phyloP scores from a whole-genome alignment of 2,888 invertebrate genomes.

The Didymodactylos carnosus region DNA sequence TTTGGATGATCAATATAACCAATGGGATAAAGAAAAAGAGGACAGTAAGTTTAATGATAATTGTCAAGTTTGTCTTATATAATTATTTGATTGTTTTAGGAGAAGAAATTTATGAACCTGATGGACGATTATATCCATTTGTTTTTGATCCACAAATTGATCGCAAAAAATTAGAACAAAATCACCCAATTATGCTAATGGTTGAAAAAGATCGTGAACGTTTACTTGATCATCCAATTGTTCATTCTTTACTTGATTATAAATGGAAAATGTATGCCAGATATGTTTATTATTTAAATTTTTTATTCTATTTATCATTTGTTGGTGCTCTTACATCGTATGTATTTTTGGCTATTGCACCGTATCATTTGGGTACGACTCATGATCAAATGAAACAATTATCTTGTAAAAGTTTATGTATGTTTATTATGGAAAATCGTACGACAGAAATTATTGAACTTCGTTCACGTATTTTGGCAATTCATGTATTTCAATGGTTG shows the following conservation, averaged over 20 bases:
- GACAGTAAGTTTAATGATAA: neutral
- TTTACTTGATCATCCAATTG: slow-evolving; percentile 37
- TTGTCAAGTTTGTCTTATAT: too few relatives aligned
- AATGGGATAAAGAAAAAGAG: too few relatives aligned
- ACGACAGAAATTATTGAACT: neutral
- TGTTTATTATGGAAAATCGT: neutral
- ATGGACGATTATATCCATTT: neutral
- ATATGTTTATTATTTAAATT: slow-evolving; percentile 37
- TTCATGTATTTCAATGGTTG: neutral
- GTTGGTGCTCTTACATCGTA: slow-evolving; percentile 35
- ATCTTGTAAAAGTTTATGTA: neutral
- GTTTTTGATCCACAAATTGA: neutral
- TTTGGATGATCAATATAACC: neutral
- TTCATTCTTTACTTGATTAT: slow-evolving; percentile 34
- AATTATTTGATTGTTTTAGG: neutral
- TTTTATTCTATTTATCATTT: slow-evolving; percentile 35
- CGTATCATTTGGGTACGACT: slow-evolving; percentile 16
- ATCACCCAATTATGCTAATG: slow-evolving; percentile 18
- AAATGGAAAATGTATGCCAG: slow-evolving; percentile 39
- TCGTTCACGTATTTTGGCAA: neutral
- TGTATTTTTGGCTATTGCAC: slow-evolving; percentile 26
- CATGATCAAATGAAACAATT: neutral
- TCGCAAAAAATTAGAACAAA: neutral
- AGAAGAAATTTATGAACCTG: neutral
- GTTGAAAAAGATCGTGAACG: slow-evolving; percentile 32